A percentile compares a stretch with the other conserved stretches of the same genome.
Evolutionary conservation across 2,888 invertebrate genomes (phyloP).

Genomic region (Drosophila eohydei): DNA sequence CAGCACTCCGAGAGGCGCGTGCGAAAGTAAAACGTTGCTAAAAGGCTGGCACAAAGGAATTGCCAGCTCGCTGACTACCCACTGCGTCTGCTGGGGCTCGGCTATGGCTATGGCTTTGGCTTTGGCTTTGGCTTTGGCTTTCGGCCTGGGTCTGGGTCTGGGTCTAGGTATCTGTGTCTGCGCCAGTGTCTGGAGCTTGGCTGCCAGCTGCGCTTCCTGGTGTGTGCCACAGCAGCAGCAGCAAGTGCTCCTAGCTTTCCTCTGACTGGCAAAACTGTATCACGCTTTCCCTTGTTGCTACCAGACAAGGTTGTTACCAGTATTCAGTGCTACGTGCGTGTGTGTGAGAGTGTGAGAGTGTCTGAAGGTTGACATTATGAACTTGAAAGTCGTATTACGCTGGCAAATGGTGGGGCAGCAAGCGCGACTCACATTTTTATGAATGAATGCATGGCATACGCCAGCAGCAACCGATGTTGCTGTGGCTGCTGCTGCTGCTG

Average conservation of each 20-base stretch:
- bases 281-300: constrained; percentile 67
- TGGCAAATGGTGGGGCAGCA: constrained; percentile 2
- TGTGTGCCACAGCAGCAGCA: constrained; percentile 46
- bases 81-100: constrained; percentile 50
- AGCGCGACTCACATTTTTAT: constrained; percentile 63
- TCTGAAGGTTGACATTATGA: constrained; percentile 83
- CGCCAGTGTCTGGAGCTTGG: constrained; percentile 43
- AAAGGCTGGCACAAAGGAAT: constrained; percentile 72
- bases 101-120: constrained; percentile 12
- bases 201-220: constrained; percentile 57
- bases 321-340: constrained; percentile 22
- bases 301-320: constrained; percentile 43
- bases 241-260: constrained; percentile 42
- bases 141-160: constrained; percentile 5
- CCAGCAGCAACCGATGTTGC: constrained; percentile 14
- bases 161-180: constrained; percentile 35
- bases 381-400: constrained; percentile 81
- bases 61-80: constrained; percentile 49
- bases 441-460: constrained; percentile 75
- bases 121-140: constrained; percentile 12
- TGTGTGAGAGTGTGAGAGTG: constrained; percentile 46
- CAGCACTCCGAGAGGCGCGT: constrained; percentile 36
- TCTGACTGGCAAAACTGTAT: constrained; percentile 66
- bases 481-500: constrained; percentile 20
- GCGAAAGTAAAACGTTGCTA: constrained; percentile 74